A percentile compares a stretch with the other conserved stretches of the same genome.
Conservation (phyloP, 2,113 vertebrate genomes). For the Sardina pilchardus region DNA sequence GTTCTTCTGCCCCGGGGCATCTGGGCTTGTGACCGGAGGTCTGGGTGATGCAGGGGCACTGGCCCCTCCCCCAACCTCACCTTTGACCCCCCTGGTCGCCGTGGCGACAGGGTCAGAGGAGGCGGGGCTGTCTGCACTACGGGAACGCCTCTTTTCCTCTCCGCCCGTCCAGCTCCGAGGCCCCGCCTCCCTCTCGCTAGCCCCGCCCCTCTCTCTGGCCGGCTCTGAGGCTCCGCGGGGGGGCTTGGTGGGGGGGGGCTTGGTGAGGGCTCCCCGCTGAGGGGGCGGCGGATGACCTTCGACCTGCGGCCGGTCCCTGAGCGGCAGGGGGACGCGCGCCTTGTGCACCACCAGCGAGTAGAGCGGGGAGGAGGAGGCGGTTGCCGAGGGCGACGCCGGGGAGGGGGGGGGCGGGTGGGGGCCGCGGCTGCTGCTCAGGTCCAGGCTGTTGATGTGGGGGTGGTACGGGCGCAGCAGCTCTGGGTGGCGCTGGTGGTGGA, state of each 20-base stretch:
- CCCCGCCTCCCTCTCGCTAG: conserved; percentile 77
- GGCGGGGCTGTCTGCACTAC: conserved; percentile 82
- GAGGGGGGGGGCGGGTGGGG: neutral
- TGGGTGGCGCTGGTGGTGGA: conserved; percentile 86
- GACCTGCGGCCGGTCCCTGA: conserved; percentile 47
- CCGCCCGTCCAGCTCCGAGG: conserved; percentile 76
- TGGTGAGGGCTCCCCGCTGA: neutral
- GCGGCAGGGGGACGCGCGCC: conserved; percentile 65
- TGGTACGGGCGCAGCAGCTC: conserved; percentile 86
- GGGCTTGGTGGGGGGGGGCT: conserved; percentile 22
- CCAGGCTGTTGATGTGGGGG: conserved; percentile 76
- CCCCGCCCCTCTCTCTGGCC: conserved; percentile 69
- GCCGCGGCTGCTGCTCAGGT: conserved; percentile 46
- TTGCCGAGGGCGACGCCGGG: neutral
- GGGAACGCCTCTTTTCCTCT: conserved; percentile 83
- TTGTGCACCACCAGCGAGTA: conserved; percentile 57
- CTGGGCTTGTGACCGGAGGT: conserved; percentile 4
- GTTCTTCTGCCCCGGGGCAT: conserved; percentile 11
- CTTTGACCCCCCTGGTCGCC: conserved; percentile 69
- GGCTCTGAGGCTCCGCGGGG: conserved; percentile 26
- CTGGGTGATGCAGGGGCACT: neutral
- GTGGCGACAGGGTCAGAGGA: conserved; percentile 52
- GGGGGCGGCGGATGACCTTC: neutral
- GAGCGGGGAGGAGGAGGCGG: conserved; percentile 52
- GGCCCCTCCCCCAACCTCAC: conserved; percentile 55